Percentiles rank a stretch among this genome's conserved stretches.
phyloP scores from a whole-genome alignment of 2,797 vertebrate genomes.

The Psittacula echo region DNA sequence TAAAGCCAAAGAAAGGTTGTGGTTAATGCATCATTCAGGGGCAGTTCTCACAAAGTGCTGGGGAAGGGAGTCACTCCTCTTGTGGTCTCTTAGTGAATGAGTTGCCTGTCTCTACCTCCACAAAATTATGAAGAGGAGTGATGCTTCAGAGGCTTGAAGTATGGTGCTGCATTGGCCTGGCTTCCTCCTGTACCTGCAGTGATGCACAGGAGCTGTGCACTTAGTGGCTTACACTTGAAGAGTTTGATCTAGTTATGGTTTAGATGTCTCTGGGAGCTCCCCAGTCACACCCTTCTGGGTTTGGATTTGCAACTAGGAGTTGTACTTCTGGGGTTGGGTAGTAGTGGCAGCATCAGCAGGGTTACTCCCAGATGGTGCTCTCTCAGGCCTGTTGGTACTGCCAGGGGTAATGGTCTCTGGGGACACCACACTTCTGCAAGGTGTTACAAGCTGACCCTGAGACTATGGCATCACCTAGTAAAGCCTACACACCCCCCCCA shows the following conservation, averaged over 20 bases:
- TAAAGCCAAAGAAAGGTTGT: not conserved
- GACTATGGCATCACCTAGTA: not conserved
- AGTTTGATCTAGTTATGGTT: not conserved
- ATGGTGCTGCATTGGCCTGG: not conserved
- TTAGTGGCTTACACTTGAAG: not conserved
- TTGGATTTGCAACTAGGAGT: not conserved
- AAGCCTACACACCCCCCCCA: not conserved
- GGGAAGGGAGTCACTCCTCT: not conserved
- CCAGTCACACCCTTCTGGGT: not conserved
- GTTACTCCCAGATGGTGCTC: not conserved
- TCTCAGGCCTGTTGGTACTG: not conserved
- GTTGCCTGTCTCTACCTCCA: not conserved
- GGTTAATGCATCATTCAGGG: not conserved
- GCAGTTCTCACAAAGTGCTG: not conserved
- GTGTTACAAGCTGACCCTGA: not conserved
- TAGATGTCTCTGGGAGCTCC: not conserved
- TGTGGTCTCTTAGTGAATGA: not conserved
- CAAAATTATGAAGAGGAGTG: not conserved
- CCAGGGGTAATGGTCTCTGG: not conserved
- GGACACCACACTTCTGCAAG: accelerated
- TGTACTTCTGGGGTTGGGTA: not conserved
- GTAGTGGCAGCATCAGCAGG: not conserved
- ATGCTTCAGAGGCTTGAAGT: not conserved
- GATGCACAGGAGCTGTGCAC: not conserved
- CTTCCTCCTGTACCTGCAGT: not conserved